Conservation (phyloP, 2,797 vertebrate genomes). For the Clarias pachynema region DNA sequence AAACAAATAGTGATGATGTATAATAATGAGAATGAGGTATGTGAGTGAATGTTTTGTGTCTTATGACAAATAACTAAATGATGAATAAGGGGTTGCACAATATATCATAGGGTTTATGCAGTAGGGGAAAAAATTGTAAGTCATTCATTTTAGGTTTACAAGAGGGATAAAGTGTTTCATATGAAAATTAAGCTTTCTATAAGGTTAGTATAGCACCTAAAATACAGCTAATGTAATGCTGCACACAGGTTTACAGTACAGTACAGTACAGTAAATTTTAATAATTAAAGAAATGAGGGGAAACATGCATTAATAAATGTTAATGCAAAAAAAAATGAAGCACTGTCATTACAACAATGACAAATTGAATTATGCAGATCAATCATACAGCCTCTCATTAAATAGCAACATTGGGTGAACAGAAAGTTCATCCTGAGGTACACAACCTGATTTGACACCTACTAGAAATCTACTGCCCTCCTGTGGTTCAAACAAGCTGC, state of each 20-base stretch:
- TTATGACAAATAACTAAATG: not conserved
- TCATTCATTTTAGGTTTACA: not conserved
- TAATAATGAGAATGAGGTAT: not conserved
- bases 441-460: conserved; percentile 31
- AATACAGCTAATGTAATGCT: not conserved
- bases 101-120: not conserved
- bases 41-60: not conserved
- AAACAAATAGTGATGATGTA: not conserved
- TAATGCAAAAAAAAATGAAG: not conserved
- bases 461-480: conserved; percentile 69
- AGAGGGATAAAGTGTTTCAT: not conserved
- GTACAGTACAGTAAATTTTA: not conserved
- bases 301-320: not conserved
- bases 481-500: conserved; percentile 63
- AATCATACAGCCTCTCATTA: not conserved
- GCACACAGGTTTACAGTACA: not conserved
- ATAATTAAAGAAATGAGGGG: not conserved
- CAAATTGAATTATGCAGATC: not conserved
- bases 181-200: not conserved
- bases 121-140: not conserved
- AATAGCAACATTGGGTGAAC: not conserved
- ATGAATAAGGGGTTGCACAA: not conserved
- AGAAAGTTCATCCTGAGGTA: not conserved
- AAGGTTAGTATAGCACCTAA: not conserved
- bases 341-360: not conserved